Conservation (phyloP, 1,140 invertebrate species). For the Panonychus citri region DNA sequence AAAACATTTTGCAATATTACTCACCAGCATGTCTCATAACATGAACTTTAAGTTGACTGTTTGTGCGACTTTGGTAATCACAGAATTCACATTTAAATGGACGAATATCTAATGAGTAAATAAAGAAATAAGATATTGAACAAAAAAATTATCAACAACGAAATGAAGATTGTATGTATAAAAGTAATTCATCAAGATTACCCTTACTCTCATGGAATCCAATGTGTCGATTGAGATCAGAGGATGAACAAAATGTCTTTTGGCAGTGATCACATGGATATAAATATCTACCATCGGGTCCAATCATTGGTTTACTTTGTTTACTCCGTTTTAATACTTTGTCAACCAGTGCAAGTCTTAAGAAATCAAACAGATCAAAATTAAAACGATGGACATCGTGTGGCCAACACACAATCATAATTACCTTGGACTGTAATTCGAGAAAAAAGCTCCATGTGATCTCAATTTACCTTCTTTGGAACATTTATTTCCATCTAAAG, state of each 20-base stretch:
- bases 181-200: not conserved
- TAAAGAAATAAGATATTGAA: slow-evolving; percentile 3
- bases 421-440: slow-evolving; percentile 7
- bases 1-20: not conserved
- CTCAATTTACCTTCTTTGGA: not conserved
- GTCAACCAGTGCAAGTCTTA: slow-evolving; percentile 22
- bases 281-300: slow-evolving; percentile 23
- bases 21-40: slow-evolving; percentile 29
- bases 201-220: slow-evolving; percentile 27
- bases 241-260: slow-evolving; percentile 26
- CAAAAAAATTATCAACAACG: not conserved
- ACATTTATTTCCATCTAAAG: not conserved
- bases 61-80: slow-evolving; percentile 27
- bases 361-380: not conserved
- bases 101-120: slow-evolving; percentile 23
- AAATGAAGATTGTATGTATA: too few relatives aligned
- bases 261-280: slow-evolving; percentile 26
- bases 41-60: slow-evolving; percentile 29
- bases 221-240: slow-evolving; percentile 28
- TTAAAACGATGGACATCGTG: too few relatives aligned
- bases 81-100: slow-evolving; percentile 29
- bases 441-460: slow-evolving; percentile 3
- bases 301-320: slow-evolving; percentile 20
- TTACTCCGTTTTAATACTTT: slow-evolving; percentile 21
- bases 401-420: not conserved